Percentiles rank a stretch among this genome's conserved stretches.
phyloP scores from a whole-genome alignment of 2,113 vertebrate species.

The Phalacrocorax brasilianus region DNA sequence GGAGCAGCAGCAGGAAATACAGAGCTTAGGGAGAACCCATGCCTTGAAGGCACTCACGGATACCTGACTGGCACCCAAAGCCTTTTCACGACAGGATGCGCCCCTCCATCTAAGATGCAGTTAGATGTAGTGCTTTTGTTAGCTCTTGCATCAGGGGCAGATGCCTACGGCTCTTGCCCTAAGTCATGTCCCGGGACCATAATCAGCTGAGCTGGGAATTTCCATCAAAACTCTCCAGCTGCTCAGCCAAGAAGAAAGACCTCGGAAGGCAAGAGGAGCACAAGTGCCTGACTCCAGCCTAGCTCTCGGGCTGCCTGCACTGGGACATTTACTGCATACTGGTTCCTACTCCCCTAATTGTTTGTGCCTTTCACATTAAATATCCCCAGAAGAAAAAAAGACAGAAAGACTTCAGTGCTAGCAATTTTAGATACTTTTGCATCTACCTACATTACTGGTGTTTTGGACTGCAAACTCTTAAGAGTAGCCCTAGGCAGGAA shows the following conservation, averaged over 20 bases:
- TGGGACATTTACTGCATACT: not conserved
- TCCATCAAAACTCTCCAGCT: not conserved
- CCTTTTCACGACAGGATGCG: not conserved
- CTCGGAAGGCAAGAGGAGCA: not conserved
- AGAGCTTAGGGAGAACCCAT: not conserved
- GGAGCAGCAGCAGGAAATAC: not conserved
- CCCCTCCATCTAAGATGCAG: not conserved
- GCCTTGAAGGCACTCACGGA: not conserved
- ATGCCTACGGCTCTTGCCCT: not conserved
- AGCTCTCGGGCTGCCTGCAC: rapidly evolving
- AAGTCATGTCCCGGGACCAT: rapidly evolving
- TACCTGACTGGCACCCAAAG: not conserved
- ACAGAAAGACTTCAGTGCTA: not conserved
- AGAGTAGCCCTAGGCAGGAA: slow-evolving; percentile 6
- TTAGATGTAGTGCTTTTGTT: not conserved
- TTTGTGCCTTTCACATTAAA: not conserved
- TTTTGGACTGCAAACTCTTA: not conserved
- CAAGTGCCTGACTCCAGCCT: not conserved
- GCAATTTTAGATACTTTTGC: not conserved
- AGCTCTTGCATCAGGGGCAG: not conserved
- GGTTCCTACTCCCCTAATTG: not conserved
- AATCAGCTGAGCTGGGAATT: not conserved
- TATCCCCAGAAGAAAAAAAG: not conserved
- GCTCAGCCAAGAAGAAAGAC: not conserved
- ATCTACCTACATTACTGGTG: not conserved